Conservation (phyloP, 2,113 vertebrate genomes). For the Petaurus breviceps region DNA sequence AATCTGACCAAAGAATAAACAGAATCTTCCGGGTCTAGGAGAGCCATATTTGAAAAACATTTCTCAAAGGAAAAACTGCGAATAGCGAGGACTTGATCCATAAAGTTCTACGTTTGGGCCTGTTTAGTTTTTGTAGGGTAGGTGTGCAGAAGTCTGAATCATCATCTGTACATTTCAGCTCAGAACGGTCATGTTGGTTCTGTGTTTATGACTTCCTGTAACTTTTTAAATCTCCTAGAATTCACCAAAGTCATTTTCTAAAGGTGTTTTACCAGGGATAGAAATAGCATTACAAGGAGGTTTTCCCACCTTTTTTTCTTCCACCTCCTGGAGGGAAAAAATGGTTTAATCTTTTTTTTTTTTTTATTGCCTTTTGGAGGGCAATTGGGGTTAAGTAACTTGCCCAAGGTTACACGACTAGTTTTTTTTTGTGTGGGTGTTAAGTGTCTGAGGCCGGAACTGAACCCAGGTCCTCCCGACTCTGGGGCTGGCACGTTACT, state of each 20-base stretch:
- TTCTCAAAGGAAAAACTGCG: neutral
- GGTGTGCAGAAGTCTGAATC: neutral
- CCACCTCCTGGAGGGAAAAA: neutral
- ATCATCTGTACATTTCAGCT: neutral
- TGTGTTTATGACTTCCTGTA: slow-evolving; percentile 13
- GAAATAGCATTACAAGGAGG: neutral
- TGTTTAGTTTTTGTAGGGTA: neutral
- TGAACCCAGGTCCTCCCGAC: too few relatives aligned
- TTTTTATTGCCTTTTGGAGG: too few relatives aligned
- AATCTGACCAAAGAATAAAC: neutral
- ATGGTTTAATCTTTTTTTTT: too few relatives aligned
- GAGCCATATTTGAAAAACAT: neutral
- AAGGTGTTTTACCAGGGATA: slow-evolving; percentile 37
- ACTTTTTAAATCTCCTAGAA: slow-evolving; percentile 39
- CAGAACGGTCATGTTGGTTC: slow-evolving; percentile 14
- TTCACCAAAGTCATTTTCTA: slow-evolving; percentile 45
- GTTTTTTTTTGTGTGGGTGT: too few relatives aligned
- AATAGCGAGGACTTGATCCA: neutral
- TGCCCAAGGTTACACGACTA: too few relatives aligned
- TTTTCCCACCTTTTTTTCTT: neutral
- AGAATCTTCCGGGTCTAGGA: slow-evolving; percentile 23
- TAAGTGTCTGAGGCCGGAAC: too few relatives aligned
- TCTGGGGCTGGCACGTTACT: too few relatives aligned
- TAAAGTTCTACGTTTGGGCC: neutral
- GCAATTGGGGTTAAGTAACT: too few relatives aligned